phyloP scores from a whole-genome alignment of 1,140 invertebrate species.

The Diorhabda carinulata region DNA sequence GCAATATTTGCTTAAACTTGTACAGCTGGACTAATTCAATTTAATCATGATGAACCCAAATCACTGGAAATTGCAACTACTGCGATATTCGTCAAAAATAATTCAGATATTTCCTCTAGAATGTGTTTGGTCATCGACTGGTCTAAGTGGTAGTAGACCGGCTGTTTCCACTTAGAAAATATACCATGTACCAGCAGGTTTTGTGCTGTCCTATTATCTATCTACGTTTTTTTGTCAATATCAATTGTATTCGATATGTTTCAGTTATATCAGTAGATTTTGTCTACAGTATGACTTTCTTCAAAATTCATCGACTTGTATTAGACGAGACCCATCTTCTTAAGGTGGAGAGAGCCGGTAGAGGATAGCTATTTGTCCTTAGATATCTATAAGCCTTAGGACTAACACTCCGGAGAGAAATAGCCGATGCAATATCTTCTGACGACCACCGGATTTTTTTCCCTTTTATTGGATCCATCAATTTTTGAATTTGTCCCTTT shows the following conservation, averaged over 20 bases:
- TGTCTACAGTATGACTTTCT: constrained; percentile 18
- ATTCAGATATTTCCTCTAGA: constrained; percentile 13
- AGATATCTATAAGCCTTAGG: constrained; percentile 17
- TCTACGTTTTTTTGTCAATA: constrained; percentile 14
- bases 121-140: constrained; percentile 13
- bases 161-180: constrained; percentile 37
- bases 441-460: background rate
- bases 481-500: background rate
- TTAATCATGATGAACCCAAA: constrained; percentile 15
- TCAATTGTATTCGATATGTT: constrained; percentile 13
- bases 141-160: constrained; percentile 8
- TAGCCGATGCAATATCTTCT: background rate
- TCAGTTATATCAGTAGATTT: constrained; percentile 3
- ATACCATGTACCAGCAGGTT: constrained; percentile 19
- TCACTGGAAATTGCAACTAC: constrained; percentile 18
- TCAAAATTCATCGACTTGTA: constrained; percentile 12
- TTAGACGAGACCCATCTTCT: constrained; percentile 19
- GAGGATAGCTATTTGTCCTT: constrained; percentile 19
- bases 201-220: constrained; percentile 19
- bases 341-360: constrained; percentile 26
- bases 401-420: background rate
- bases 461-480: background rate
- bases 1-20: constrained; percentile 5
- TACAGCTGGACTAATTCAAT: background rate
- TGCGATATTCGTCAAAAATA: constrained; percentile 4